Percentiles rank a stretch among this genome's conserved stretches.
These are phyloP conservation scores for Oryzias javanicus DNA, from an alignment of 2,113 vertebrate genomes.

Conservation along the genomic window DNA sequence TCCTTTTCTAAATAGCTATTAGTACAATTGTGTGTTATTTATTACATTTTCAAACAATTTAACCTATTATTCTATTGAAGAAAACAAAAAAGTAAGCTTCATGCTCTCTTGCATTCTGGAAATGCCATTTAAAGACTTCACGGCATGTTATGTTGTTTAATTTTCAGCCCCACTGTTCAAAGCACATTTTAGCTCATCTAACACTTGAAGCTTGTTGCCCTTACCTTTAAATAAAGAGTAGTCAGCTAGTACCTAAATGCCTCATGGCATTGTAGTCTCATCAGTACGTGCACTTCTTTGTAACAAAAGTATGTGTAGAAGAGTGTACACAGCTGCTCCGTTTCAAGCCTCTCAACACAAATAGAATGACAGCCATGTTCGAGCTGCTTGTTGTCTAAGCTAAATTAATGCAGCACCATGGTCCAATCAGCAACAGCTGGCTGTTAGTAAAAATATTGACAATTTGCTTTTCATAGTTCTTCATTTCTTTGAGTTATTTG, in stretches of 20 bases:
- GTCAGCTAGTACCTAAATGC: slow-evolving; percentile 9
- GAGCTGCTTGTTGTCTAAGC: slow-evolving; percentile 51
- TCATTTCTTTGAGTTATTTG: not conserved
- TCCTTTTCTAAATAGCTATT: too few species aligned
- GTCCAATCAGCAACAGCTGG: slow-evolving; percentile 22
- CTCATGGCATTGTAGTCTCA: slow-evolving; percentile 19
- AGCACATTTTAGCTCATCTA: not conserved
- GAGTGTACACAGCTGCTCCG: slow-evolving; percentile 76
- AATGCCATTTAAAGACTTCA: not conserved
- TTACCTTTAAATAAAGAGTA: slow-evolving; percentile 1
- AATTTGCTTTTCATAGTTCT: not conserved
- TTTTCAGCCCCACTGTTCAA: not conserved
- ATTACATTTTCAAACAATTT: not conserved
- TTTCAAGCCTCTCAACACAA: slow-evolving; percentile 57
- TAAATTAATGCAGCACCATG: slow-evolving; percentile 34
- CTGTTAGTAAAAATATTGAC: slow-evolving; percentile 1
- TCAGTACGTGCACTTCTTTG: slow-evolving; percentile 12
- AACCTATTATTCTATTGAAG: slow-evolving; percentile 2
- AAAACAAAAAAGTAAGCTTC: not conserved
- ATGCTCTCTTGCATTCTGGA: not conserved
- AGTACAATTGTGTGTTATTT: too few species aligned
- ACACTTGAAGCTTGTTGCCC: not conserved
- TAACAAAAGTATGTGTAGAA: slow-evolving; percentile 37
- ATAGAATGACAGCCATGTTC: slow-evolving; percentile 53
- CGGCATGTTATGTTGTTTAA: not conserved